Conservation (phyloP, 2,797 vertebrate species). For the Sarcoramphus papa region DNA sequence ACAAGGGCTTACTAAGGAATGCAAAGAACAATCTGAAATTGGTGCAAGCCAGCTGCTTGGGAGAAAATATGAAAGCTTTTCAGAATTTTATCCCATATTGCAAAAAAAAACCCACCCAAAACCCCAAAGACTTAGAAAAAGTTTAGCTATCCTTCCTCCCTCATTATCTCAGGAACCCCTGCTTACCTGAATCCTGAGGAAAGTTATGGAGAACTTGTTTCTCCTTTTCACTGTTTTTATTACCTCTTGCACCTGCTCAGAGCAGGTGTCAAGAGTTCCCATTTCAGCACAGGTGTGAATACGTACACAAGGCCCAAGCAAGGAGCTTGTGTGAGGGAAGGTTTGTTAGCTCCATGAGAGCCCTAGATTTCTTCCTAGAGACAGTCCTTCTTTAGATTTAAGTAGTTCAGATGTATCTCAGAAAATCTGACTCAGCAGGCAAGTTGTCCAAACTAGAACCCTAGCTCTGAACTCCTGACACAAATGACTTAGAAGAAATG, state of each 20-base stretch:
- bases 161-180: fast-evolving
- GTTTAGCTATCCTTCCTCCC: fast-evolving
- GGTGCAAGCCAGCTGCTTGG: fast-evolving
- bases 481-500: background rate
- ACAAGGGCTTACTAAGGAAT: background rate
- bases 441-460: background rate
- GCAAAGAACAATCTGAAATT: background rate
- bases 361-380: background rate
- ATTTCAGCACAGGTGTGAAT: background rate
- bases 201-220: fast-evolving
- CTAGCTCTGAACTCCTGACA: background rate
- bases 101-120: background rate
- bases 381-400: background rate
- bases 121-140: fast-evolving
- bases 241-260: background rate
- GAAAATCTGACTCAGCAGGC: background rate
- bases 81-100: background rate
- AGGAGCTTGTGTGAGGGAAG: background rate
- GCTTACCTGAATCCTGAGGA: background rate
- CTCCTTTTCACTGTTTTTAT: background rate
- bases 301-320: background rate
- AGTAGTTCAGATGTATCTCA: background rate
- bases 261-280: background rate
- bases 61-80: background rate
- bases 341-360: background rate